phyloP scores from a whole-genome alignment of 2,113 vertebrate species.

The Siniperca knerii region DNA sequence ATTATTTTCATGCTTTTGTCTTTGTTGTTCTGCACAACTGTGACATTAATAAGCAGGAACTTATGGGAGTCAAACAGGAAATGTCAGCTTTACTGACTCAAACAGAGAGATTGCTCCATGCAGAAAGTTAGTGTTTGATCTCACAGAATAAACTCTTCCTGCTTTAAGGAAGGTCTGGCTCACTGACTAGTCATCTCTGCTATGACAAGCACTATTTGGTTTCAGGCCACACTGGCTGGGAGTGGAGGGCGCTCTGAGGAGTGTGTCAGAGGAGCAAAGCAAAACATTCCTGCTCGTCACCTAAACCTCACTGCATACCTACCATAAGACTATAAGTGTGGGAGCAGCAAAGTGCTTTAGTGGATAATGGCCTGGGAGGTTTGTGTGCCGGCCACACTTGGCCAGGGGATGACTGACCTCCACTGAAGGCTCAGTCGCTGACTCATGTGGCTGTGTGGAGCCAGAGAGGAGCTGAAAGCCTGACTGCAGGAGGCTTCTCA shows the following conservation, averaged over 20 bases:
- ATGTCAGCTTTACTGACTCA: conserved; percentile 61
- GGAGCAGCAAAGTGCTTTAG: conserved; percentile 39
- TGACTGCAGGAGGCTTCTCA: conserved; percentile 33
- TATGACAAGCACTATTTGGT: conserved; percentile 57
- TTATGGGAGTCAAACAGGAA: conserved; percentile 72
- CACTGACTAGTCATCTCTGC: conserved; percentile 62
- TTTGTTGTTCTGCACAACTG: conserved; percentile 15
- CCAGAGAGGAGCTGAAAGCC: conserved; percentile 56
- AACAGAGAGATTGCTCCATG: conserved; percentile 47
- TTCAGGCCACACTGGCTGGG: conserved; percentile 27
- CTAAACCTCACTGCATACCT: conserved; percentile 67
- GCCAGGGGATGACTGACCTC: conserved; percentile 52
- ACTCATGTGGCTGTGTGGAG: conserved; percentile 63
- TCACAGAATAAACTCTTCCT: conserved; percentile 46
- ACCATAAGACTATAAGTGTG: conserved; percentile 51
- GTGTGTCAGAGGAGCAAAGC: conserved; percentile 64
- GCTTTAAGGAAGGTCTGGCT: conserved; percentile 37
- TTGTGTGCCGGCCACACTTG: conserved; percentile 37
- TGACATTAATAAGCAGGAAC: conserved; percentile 41
- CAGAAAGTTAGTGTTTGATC: conserved; percentile 50
- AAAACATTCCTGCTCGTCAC: conserved; percentile 75
- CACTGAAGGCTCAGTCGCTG: conserved; percentile 66
- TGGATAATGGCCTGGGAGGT: conserved; percentile 50
- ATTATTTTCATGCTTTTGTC: conserved; percentile 29
- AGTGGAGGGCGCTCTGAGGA: conserved; percentile 38